A percentile compares a stretch with the other conserved stretches of the same genome.
phyloP scores from a whole-genome alignment of 2,797 vertebrate genomes.

The Thaleichthys pacificus region DNA sequence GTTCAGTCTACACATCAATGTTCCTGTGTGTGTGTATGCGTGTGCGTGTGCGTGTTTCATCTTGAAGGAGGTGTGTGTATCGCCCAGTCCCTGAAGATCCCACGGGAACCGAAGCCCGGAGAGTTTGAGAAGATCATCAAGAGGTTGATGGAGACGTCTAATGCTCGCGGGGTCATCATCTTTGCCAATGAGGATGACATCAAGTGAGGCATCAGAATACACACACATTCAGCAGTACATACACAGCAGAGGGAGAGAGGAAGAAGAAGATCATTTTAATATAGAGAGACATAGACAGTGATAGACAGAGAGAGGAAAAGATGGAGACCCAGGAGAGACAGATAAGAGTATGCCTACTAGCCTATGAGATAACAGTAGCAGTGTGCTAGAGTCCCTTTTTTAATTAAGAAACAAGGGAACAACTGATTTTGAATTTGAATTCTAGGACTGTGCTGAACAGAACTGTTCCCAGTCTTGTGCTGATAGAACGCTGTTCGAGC shows the following conservation, averaged over 20 bases:
- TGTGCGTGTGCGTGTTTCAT: neutral
- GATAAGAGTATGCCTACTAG: neutral
- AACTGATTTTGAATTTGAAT: too few species aligned
- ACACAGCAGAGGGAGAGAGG: neutral
- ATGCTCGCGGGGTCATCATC: slow-evolving; percentile 87
- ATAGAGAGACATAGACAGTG: neutral
- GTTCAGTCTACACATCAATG: slow-evolving; percentile 15
- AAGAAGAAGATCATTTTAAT: neutral
- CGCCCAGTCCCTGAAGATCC: slow-evolving; percentile 92
- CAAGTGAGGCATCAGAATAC: slow-evolving; percentile 60
- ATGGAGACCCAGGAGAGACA: neutral
- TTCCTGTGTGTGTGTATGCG: slow-evolving; percentile 29
- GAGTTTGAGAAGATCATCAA: slow-evolving; percentile 86
- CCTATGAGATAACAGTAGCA: too few species aligned
- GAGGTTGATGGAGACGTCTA: slow-evolving; percentile 88
- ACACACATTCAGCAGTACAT: neutral
- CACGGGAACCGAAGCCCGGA: slow-evolving; percentile 83
- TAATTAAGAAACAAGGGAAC: too few species aligned
- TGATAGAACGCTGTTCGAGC: too few species aligned
- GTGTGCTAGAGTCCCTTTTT: too few species aligned
- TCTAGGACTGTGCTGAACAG: too few species aligned
- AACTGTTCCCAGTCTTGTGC: too few species aligned
- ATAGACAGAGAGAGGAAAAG: neutral
- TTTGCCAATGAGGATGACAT: slow-evolving; percentile 94
- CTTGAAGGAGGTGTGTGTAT: slow-evolving; percentile 85